Conservation (phyloP, 1,140 invertebrate genomes). For the Drosophila melanica region DNA sequence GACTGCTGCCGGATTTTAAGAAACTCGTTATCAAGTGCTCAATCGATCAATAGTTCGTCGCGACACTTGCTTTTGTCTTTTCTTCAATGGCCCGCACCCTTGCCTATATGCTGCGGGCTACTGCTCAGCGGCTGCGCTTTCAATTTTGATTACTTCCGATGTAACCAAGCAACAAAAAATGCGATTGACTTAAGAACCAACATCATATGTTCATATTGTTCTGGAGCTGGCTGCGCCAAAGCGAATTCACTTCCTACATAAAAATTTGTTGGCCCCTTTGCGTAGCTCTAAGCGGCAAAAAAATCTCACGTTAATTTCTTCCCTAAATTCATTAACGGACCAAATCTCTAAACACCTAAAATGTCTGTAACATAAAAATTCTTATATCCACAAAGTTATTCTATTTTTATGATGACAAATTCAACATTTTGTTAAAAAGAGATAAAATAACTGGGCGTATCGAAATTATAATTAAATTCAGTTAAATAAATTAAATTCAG, state of each 20-base stretch:
- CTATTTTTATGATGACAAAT: no score
- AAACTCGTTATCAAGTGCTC: slow-evolving; percentile 60
- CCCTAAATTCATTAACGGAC: neutral
- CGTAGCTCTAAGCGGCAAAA: slow-evolving; percentile 15
- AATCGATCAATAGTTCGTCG: slow-evolving; percentile 27
- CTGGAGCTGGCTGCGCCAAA: neutral
- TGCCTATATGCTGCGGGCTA: slow-evolving; percentile 5
- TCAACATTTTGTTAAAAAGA: no score
- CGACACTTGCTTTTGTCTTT: slow-evolving; percentile 34
- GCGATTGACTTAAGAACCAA: slow-evolving; percentile 24
- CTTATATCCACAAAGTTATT: no score
- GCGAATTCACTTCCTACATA: slow-evolving; percentile 32
- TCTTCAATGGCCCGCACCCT: slow-evolving; percentile 7
- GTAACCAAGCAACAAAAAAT: slow-evolving; percentile 23
- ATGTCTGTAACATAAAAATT: no score
- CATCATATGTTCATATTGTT: slow-evolving; percentile 11
- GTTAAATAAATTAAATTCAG: no score
- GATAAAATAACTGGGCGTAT: no score
- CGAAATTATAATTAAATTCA: no score
- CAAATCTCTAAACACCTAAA: no score
- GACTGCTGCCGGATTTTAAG: slow-evolving; percentile 60
- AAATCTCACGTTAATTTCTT: neutral
- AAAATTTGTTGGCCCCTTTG: slow-evolving; percentile 43
- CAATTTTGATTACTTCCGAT: slow-evolving; percentile 70
- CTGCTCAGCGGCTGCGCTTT: slow-evolving; percentile 5